Conservation (phyloP, 2,113 vertebrate genomes). For the Ctenomys sociabilis region DNA sequence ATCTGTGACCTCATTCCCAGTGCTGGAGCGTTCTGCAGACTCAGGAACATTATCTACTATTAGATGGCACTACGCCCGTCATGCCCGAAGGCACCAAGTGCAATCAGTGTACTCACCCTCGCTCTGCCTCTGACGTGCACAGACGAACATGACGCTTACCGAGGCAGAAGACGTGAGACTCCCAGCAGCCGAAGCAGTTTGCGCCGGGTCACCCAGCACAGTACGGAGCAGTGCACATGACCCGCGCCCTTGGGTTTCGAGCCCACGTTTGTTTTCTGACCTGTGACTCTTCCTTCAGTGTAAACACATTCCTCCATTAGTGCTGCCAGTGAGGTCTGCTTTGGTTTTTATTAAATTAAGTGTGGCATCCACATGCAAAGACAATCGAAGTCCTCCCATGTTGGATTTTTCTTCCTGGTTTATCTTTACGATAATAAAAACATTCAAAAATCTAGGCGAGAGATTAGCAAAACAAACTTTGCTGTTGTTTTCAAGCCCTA, state of each 20-base stretch:
- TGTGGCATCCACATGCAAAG: constrained; percentile 72
- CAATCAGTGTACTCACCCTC: neutral
- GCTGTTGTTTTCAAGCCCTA: constrained; percentile 64
- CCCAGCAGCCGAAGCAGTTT: neutral
- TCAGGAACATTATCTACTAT: neutral
- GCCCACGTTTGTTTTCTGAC: constrained; percentile 66
- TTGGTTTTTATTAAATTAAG: constrained; percentile 81
- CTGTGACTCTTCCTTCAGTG: constrained; percentile 60
- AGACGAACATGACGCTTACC: neutral
- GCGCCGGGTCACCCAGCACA: neutral
- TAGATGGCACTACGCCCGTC: neutral
- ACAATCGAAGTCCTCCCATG: constrained; percentile 61
- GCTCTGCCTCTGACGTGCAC: neutral
- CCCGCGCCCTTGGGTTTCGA: neutral
- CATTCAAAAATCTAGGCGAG: constrained; percentile 68
- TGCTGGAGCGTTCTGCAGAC: neutral
- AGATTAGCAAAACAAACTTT: constrained; percentile 74
- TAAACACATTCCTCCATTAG: constrained; percentile 61
- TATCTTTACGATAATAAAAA: constrained; percentile 80
- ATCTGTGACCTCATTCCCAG: neutral
- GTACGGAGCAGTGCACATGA: neutral
- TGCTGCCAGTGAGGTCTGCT: constrained; percentile 64
- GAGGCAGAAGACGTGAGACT: constrained; percentile 18
- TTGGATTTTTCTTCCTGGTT: constrained; percentile 71
- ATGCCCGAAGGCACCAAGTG: neutral